Percentiles rank a stretch among this genome's conserved stretches.
Conservation (phyloP, 2,888 invertebrate species). For the Eilema depressum region DNA sequence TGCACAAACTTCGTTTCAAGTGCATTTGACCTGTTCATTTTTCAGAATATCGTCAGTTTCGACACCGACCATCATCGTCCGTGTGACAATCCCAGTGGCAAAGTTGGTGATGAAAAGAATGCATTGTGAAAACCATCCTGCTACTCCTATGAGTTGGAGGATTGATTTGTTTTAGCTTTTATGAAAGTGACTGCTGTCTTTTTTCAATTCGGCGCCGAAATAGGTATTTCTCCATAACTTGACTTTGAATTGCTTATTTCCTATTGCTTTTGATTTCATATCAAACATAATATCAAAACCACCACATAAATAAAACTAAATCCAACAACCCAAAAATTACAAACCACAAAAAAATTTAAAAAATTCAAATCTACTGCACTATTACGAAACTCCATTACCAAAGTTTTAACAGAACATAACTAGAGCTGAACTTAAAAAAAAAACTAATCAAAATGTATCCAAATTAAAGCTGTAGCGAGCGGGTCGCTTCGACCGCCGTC, state of each 20-base stretch:
- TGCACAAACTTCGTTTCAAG: too few species aligned
- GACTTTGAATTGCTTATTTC: too few species aligned
- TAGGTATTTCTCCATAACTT: too few species aligned
- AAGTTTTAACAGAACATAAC: constrained; percentile 24
- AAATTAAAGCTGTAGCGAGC: constrained; percentile 42
- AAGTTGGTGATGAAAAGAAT: too few species aligned
- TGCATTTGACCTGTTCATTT: too few species aligned
- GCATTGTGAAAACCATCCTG: too few species aligned
- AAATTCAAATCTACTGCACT: constrained; percentile 1
- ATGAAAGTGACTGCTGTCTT: neutral
- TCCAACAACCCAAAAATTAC: neutral
- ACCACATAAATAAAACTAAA: neutral
- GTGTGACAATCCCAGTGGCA: too few species aligned
- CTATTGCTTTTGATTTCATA: neutral
- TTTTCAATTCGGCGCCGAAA: too few species aligned
- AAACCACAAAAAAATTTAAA: neutral
- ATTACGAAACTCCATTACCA: constrained; percentile 22
- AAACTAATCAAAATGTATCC: constrained; percentile 42
- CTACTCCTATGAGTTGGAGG: too few species aligned
- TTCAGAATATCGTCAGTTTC: too few species aligned
- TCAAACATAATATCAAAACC: neutral
- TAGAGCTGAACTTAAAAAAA: constrained; percentile 21
- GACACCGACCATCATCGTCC: too few species aligned
- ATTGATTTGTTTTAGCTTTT: neutral
- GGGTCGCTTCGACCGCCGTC: constrained; percentile 51